These are phyloP conservation scores for Pardosa pseudoannulata DNA, from an alignment of 2,888 invertebrate species.

Conservation along the genomic window DNA sequence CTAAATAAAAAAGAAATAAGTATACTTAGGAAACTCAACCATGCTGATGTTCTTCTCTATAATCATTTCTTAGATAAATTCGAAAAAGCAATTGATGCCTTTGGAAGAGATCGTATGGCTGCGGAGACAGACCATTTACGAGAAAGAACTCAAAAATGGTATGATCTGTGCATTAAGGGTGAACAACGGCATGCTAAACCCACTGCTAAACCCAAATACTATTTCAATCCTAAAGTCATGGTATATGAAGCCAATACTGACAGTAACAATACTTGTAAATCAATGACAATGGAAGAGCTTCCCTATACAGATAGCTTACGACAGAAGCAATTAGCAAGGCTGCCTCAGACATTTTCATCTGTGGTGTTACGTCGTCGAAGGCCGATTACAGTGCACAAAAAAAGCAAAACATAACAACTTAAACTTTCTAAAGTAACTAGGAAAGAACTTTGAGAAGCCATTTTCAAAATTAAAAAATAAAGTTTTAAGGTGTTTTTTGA, in stretches of 20 bases:
- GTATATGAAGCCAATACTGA: slow-evolving; percentile 44
- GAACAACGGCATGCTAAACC: slow-evolving; percentile 33
- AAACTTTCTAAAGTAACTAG: too few species aligned
- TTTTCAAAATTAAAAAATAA: too few species aligned
- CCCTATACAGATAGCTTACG: slow-evolving; percentile 58
- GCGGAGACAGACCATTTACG: slow-evolving; percentile 62
- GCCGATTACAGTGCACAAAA: too few species aligned
- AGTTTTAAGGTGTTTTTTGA: too few species aligned
- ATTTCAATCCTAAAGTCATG: slow-evolving; percentile 55
- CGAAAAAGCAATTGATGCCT: slow-evolving; percentile 68
- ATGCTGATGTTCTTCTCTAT: slow-evolving; percentile 72
- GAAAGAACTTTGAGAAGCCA: too few species aligned
- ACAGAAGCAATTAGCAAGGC: slow-evolving; percentile 36
- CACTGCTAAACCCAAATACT: slow-evolving; percentile 37
- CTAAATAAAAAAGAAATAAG: slow-evolving; percentile 51
- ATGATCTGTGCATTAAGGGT: slow-evolving; percentile 71
- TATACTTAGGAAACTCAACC: slow-evolving; percentile 63
- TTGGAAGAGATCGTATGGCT: slow-evolving; percentile 67
- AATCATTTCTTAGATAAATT: slow-evolving; percentile 71
- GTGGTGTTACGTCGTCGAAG: too few species aligned
- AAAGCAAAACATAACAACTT: too few species aligned
- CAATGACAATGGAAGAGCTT: slow-evolving; percentile 72
- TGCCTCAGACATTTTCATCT: not conserved
- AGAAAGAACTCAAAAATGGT: slow-evolving; percentile 67
- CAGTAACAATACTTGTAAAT: slow-evolving; percentile 65